Percentiles rank a stretch among this genome's conserved stretches.
These are phyloP conservation scores for Pristionchus maxplancki DNA, from an alignment of 2,888 invertebrate genomes.

Conservation along the genomic window DNA sequence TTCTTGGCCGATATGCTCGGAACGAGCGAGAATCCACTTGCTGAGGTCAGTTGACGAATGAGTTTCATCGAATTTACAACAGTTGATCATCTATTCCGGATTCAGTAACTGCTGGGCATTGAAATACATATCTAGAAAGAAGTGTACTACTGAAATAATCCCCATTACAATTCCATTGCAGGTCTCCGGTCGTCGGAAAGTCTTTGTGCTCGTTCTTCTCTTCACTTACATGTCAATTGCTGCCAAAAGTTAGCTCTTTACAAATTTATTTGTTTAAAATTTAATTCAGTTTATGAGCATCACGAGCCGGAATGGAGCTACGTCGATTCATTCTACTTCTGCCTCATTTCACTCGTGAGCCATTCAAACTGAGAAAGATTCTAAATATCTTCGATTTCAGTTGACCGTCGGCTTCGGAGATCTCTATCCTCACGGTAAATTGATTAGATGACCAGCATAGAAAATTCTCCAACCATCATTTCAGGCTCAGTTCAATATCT, in stretches of 20 bases:
- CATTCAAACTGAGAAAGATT: too few relatives aligned
- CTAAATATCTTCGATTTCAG: too few relatives aligned
- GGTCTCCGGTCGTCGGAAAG: constrained; percentile 54
- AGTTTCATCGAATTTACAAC: neutral
- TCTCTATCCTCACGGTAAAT: constrained; percentile 66
- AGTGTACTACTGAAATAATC: too few relatives aligned
- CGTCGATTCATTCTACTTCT: constrained; percentile 75
- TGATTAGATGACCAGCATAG: neutral
- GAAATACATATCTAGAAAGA: too few relatives aligned
- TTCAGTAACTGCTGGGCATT: too few relatives aligned
- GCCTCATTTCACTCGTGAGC: constrained; percentile 73
- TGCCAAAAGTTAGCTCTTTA: constrained; percentile 59
- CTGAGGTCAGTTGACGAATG: constrained; percentile 53
- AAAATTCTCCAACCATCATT: neutral
- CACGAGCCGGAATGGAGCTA: constrained; percentile 72
- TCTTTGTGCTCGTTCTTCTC: constrained; percentile 67
- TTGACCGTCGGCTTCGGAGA: constrained; percentile 77
- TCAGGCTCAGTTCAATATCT: constrained; percentile 61
- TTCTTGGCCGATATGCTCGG: constrained; percentile 72
- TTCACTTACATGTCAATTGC: constrained; percentile 72
- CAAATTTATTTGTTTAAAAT: neutral
- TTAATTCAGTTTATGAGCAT: constrained; percentile 26
- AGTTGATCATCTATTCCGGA: too few relatives aligned
- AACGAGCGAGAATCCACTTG: constrained; percentile 57
- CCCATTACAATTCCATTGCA: too few relatives aligned